These are phyloP conservation scores for Heliconius nattereri DNA, from an alignment of 1,140 invertebrate species.

Conservation along the genomic window DNA sequence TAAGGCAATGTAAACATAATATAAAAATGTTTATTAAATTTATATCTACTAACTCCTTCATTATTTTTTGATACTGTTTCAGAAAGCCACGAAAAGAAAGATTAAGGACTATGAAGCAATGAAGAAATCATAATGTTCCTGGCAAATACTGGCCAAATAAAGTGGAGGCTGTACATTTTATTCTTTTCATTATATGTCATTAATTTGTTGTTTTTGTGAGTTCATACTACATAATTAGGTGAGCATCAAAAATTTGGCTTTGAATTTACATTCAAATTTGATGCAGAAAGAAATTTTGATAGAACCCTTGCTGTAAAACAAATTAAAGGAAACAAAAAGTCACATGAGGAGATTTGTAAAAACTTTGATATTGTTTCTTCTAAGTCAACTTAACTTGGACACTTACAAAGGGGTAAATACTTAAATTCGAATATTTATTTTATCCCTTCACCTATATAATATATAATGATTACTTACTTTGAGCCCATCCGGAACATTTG, in stretches of 20 bases:
- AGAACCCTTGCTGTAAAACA: not conserved
- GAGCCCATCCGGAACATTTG: too few species aligned
- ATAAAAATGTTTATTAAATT: slow-evolving; percentile 12
- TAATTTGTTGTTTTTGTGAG: not conserved
- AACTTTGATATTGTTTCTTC: too few species aligned
- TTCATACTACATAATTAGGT: not conserved
- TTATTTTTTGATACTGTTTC: slow-evolving; percentile 42
- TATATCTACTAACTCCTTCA: slow-evolving; percentile 26
- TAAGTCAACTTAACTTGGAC: too few species aligned
- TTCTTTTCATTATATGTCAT: not conserved
- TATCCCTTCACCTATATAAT: too few species aligned
- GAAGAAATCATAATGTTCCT: not conserved
- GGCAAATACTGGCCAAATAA: not conserved
- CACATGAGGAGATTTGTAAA: too few species aligned
- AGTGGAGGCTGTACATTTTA: not conserved
- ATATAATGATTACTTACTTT: too few species aligned
- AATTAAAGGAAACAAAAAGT: not conserved
- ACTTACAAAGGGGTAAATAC: too few species aligned
- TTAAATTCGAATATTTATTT: too few species aligned
- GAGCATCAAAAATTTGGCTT: not conserved
- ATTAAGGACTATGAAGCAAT: slow-evolving; percentile 46
- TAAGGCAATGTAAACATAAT: not conserved
- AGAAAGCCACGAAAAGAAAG: slow-evolving; percentile 78
- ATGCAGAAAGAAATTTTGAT: not conserved
- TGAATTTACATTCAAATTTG: not conserved